phyloP scores from a whole-genome alignment of 2,113 vertebrate species.

The Nansenia antarctica region DNA sequence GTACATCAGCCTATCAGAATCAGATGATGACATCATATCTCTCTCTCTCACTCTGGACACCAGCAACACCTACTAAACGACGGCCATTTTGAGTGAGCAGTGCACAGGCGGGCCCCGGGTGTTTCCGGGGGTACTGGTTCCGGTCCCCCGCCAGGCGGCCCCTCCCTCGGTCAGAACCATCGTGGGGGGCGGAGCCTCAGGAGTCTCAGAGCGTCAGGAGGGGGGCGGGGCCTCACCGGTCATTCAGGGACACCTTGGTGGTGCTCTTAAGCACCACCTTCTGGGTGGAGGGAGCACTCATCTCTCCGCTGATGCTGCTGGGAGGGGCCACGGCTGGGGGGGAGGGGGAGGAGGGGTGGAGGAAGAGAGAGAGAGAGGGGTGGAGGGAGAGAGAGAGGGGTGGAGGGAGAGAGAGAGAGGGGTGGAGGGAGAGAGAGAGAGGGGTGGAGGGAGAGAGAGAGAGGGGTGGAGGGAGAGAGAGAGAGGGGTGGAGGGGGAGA shows the following conservation, averaged over 20 bases:
- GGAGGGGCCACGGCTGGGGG: not conserved
- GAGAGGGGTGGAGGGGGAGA: too few species aligned
- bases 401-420: not conserved
- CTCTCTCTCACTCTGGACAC: too few species aligned
- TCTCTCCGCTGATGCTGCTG: slow-evolving; percentile 69
- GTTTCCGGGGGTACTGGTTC: too few species aligned
- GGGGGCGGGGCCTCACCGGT: slow-evolving; percentile 94
- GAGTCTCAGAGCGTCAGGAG: slow-evolving; percentile 68
- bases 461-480: not conserved
- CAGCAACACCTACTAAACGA: too few species aligned
- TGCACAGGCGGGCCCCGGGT: slow-evolving; percentile 50
- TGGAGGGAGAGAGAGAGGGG: not conserved
- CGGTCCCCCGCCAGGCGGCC: slow-evolving; percentile 57
- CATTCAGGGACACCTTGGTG: slow-evolving; percentile 99
- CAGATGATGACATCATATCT: fast-evolving
- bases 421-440: not conserved
- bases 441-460: too few species aligned
- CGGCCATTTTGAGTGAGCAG: slow-evolving; percentile 56
- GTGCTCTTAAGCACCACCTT: slow-evolving; percentile 99
- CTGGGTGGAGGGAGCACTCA: slow-evolving; percentile 93
- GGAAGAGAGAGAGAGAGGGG: not conserved
- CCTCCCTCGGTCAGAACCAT: slow-evolving; percentile 61
- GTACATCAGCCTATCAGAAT: not conserved
- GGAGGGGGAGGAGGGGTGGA: not conserved
- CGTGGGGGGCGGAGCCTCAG: slow-evolving; percentile 57